phyloP scores from a whole-genome alignment of 2,797 vertebrate species.

The Tachyglossus aculeatus region DNA sequence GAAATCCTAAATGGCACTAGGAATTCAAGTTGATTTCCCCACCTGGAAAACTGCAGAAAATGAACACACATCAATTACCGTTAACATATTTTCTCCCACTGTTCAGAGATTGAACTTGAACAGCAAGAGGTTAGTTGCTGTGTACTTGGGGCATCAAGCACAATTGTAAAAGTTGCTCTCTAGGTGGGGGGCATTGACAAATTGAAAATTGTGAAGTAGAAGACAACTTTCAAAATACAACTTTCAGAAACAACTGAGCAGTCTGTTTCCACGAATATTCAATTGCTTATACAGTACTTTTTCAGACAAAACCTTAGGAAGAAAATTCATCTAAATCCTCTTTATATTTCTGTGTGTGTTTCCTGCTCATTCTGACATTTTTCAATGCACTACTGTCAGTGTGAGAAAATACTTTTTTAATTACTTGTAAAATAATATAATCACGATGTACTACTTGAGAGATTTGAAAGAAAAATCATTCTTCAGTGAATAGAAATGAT shows the following conservation, averaged over 20 bases:
- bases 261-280: constrained; percentile 2
- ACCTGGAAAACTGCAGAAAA: constrained; percentile 51
- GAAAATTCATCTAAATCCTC: background rate
- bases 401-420: background rate
- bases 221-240: constrained; percentile 13
- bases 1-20: constrained; percentile 17
- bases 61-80: constrained; percentile 55
- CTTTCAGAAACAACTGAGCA: constrained; percentile 5
- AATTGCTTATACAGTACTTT: background rate
- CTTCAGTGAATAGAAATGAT: background rate
- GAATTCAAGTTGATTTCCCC: constrained; percentile 53
- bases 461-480: background rate
- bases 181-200: constrained; percentile 45
- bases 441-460: background rate
- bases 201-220: constrained; percentile 47
- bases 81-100: constrained; percentile 60
- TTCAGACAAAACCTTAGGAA: constrained; percentile 1
- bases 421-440: background rate
- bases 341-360: background rate
- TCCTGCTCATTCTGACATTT: background rate
- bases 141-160: constrained; percentile 43
- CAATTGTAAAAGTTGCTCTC: constrained; percentile 51
- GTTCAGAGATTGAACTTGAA: constrained; percentile 52
- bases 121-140: constrained; percentile 60
- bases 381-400: background rate